Evolutionary conservation across 2,113 vertebrate species (phyloP).

Genomic region (Nothoprocta pentlandii): DNA sequence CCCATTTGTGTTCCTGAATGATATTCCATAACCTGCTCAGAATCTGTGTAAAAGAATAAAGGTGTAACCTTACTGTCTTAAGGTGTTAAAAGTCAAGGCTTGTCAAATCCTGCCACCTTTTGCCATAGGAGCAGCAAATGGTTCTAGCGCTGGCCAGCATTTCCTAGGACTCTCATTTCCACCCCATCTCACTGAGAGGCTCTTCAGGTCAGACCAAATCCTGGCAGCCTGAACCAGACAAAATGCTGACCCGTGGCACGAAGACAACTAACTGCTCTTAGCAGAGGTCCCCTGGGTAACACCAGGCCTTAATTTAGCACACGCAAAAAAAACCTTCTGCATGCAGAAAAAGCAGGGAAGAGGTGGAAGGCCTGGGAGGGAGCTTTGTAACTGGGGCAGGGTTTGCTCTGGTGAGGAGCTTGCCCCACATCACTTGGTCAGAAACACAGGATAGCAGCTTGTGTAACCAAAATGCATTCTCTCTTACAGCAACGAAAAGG

Average conservation of each 20-base stretch:
- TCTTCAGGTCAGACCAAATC: not conserved
- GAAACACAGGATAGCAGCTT: not conserved
- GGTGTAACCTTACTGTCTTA: conserved; percentile 35
- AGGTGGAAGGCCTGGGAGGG: conserved; percentile 11
- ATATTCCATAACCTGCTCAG: conserved; percentile 40
- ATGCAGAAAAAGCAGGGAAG: not conserved
- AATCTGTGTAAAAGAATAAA: conserved; percentile 14
- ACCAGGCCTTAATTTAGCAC: not conserved
- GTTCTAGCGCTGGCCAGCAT: conserved; percentile 11
- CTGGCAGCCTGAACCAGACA: not conserved
- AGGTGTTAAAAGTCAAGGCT: conserved; percentile 43
- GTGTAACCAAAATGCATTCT: conserved; percentile 37
- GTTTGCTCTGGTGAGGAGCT: not conserved
- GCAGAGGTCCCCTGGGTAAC: not conserved
- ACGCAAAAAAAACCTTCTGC: not conserved
- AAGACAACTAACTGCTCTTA: not conserved
- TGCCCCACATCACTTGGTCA: not conserved
- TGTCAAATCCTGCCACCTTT: conserved; percentile 72
- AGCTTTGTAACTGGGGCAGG: not conserved
- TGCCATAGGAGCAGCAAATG: conserved; percentile 58
- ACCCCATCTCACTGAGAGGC: not conserved
- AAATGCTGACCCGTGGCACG: not conserved
- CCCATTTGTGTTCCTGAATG: conserved; percentile 37
- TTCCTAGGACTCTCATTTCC: conserved; percentile 14
- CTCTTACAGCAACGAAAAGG: conserved; percentile 96